Conservation (phyloP, 2,888 invertebrate genomes). For the Apotomis turbidana region DNA sequence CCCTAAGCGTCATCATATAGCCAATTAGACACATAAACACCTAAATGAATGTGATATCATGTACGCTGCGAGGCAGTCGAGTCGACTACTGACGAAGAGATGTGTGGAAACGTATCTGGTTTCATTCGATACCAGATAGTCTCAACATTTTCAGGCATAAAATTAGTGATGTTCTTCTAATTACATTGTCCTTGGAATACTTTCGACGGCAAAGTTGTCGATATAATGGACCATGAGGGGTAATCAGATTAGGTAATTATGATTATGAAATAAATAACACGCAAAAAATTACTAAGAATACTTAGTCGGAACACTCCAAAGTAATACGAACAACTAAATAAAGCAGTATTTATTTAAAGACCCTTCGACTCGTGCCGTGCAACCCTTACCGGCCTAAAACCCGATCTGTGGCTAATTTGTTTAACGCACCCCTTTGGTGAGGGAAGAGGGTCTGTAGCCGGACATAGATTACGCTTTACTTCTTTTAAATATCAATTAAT, state of each 20-base stretch:
- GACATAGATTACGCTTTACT: background rate
- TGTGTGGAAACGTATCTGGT: background rate
- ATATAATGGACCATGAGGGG: too few species aligned
- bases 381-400: background rate
- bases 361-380: background rate
- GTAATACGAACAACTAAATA: background rate
- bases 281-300: background rate
- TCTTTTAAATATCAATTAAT: too few species aligned
- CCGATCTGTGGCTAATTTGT: background rate
- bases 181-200: background rate
- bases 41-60: slow-evolving; percentile 38
- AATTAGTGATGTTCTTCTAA: background rate
- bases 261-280: background rate
- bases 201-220: too few species aligned
- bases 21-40: slow-evolving; percentile 27
- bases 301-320: background rate
- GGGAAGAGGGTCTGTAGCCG: background rate
- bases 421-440: background rate
- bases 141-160: background rate
- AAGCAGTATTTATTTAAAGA: background rate
- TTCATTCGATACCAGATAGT: slow-evolving; percentile 5
- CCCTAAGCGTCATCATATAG: slow-evolving; percentile 6
- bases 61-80: slow-evolving; percentile 11
- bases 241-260: too few species aligned
- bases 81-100: slow-evolving; percentile 1